Percentiles rank a stretch among this genome's conserved stretches.
Conservation (phyloP, 2,888 invertebrate genomes). For the Elysia crispata region DNA sequence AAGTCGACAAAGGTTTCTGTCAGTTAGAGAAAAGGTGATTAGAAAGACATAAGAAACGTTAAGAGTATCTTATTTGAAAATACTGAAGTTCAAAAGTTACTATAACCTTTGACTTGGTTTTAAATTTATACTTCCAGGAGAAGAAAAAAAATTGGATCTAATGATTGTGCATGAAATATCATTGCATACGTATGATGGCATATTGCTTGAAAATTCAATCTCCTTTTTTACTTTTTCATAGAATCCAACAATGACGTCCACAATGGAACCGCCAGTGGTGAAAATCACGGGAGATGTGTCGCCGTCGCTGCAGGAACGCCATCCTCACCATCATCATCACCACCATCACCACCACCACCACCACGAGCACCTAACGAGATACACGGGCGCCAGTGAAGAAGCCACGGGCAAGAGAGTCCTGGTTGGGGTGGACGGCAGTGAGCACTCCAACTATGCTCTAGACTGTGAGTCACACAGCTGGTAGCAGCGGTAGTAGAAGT, state of each 20-base stretch:
- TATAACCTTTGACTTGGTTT: no score
- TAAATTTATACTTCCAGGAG: no score
- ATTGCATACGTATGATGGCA: no score
- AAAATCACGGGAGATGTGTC: conserved; percentile 14
- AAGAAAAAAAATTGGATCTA: no score
- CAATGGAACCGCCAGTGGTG: not conserved
- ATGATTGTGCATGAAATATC: no score
- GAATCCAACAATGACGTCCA: no score
- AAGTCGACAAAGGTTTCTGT: no score
- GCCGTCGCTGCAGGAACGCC: not conserved
- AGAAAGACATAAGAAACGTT: no score
- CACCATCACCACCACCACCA: conserved; percentile 48
- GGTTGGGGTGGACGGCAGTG: conserved; percentile 52
- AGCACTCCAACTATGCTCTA: conserved; percentile 49
- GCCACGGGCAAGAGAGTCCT: conserved; percentile 49
- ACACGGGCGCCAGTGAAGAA: conserved; percentile 47
- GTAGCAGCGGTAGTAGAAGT: conserved; percentile 16
- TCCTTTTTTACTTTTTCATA: not conserved
- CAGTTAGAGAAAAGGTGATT: no score
- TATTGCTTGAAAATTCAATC: not conserved
- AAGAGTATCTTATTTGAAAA: no score
- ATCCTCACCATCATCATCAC: not conserved
- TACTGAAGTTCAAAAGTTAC: no score
- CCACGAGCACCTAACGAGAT: conserved; percentile 48
- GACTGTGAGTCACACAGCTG: conserved; percentile 43